phyloP scores from a whole-genome alignment of 1,140 invertebrate genomes.

The Drosophila subobscura region DNA sequence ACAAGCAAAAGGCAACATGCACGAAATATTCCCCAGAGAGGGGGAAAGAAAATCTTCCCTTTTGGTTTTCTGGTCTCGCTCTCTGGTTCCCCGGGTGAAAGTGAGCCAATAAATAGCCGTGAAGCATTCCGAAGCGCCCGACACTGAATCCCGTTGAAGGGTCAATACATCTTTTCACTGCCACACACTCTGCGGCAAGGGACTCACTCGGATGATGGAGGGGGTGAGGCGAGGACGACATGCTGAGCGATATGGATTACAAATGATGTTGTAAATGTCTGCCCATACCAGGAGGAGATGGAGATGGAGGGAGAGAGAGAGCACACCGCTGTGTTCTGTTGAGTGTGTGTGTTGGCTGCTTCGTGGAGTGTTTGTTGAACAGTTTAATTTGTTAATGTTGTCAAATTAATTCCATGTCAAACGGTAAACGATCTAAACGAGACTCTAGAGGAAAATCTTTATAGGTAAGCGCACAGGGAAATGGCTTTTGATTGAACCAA shows the following conservation, averaged over 20 bases:
- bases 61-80: conserved; percentile 16
- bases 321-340: conserved; percentile 21
- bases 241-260: conserved; percentile 82
- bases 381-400: conserved; percentile 83
- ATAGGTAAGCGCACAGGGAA: background rate
- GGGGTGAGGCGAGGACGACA: conserved; percentile 51
- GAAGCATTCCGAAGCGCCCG: conserved; percentile 69
- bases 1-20: conserved; percentile 39
- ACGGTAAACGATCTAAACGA: conserved; percentile 41
- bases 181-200: conserved; percentile 13
- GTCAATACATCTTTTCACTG: conserved; percentile 76
- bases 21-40: conserved; percentile 60
- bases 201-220: conserved; percentile 33
- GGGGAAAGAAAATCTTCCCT: conserved; percentile 37
- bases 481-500: background rate
- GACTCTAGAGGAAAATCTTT: conserved; percentile 16
- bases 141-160: conserved; percentile 62
- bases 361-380: conserved; percentile 53
- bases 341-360: conserved; percentile 23
- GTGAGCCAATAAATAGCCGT: conserved; percentile 81
- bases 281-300: conserved; percentile 25
- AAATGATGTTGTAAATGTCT: conserved; percentile 82
- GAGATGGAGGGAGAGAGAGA: conserved; percentile 23
- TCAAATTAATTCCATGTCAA: conserved; percentile 82
- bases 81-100: conserved; percentile 52